Conservation (phyloP, 2,888 invertebrate species). For the Drosophila demipolita region DNA sequence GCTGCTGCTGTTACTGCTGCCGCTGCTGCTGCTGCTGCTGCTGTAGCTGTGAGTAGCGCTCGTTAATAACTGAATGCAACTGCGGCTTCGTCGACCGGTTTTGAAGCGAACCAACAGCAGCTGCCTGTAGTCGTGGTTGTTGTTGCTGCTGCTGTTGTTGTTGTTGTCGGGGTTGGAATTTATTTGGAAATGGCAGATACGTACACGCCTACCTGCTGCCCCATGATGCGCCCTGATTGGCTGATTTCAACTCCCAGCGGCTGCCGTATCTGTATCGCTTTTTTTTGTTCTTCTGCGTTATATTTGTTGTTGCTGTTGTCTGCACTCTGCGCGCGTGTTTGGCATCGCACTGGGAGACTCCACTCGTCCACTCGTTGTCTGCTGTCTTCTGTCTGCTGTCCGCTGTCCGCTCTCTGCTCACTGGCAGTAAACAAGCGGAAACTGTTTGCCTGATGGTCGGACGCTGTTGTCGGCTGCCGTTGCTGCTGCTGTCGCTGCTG, state of each 20-base stretch:
- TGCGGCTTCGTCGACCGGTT: slow-evolving; percentile 82
- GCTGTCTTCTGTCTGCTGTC: slow-evolving; percentile 21
- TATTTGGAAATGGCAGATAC: slow-evolving; percentile 81
- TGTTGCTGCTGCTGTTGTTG: slow-evolving; percentile 33
- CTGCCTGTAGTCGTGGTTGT: slow-evolving; percentile 34
- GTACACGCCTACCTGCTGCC: slow-evolving; percentile 81
- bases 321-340: slow-evolving; percentile 45
- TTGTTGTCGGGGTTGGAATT: slow-evolving; percentile 73
- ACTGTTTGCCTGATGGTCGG: slow-evolving; percentile 84
- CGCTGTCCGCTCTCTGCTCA: slow-evolving; percentile 34
- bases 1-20: slow-evolving; percentile 50
- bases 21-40: slow-evolving; percentile 54
- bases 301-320: slow-evolving; percentile 27
- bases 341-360: slow-evolving; percentile 31
- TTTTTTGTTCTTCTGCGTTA: slow-evolving; percentile 22
- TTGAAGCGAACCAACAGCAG: slow-evolving; percentile 74
- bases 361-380: slow-evolving; percentile 36
- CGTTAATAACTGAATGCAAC: slow-evolving; percentile 84
- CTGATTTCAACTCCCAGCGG: slow-evolving; percentile 46
- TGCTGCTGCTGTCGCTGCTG: slow-evolving; percentile 75
- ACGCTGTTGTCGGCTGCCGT: slow-evolving; percentile 81
- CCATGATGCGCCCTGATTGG: slow-evolving; percentile 69
- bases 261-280: slow-evolving; percentile 52
- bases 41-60: slow-evolving; percentile 82
- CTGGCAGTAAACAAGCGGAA: slow-evolving; percentile 82